Evolutionary conservation across 2,888 invertebrate genomes (phyloP), one percentile per base, ranked within the genome.

Genomic region (Fragum whitleyi): DNA sequence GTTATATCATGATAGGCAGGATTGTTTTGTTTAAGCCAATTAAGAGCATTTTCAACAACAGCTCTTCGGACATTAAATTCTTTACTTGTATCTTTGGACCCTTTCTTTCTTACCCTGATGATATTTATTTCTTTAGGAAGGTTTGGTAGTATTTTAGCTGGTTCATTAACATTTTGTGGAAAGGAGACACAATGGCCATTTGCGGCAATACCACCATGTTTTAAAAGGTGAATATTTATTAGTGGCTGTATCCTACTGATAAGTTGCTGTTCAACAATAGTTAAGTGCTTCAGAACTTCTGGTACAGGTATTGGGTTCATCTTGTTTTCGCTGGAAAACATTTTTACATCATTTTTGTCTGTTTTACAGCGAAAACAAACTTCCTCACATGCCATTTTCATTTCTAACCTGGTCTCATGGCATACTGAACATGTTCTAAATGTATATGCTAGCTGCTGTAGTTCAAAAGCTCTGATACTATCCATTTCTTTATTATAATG

Each of bases 21-120:
- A 74, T 85, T 83, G 57, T 85, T 79, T 59, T 26, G 53, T 67
- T 84, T 74, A 6, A 84, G 65, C 86, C 86, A 86, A 14, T 19
- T 19, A 14, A 86, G 59, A 21, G 79, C 84, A 51, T 36, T 9
- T 70, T 84, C 67, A 51, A 84, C 70, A 59, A 0, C 61, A 19
- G 57, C 23, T 14, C 83, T 36, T 3, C 79, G 74, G 14, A 86
- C 82, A 28, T 28, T 72, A 23, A 85, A 85, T 14, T 86, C 74
- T 77, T 85, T 86, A 26, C 32, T 53, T 1, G 85, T 73, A 51
- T 85, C 78, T 72, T 78, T 83, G 77, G 68, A 71, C 0, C 86
- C 84, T 55, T 77, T 51, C 72, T 72, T 84, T 62, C 81, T 42
- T 0, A 81, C 78, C 47, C 21, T 68, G 1, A 81, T 62, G 6